A percentile compares a stretch with the other conserved stretches of the same genome.
Conservation (phyloP, 2,888 invertebrate species). For the Trissolcus brochymenae region DNA sequence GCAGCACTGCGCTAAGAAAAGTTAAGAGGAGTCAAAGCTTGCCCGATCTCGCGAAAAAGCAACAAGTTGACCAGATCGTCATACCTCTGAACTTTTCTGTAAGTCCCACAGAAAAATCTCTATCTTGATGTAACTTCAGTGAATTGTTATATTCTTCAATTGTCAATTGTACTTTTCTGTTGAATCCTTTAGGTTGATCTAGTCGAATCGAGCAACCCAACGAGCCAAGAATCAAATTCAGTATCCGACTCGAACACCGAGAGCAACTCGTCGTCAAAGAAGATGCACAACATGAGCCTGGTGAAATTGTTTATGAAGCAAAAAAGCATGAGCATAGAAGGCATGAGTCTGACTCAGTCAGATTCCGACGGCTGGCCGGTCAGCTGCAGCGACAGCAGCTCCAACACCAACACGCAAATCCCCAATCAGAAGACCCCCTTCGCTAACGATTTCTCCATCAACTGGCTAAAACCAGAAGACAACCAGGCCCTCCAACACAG, state of each 20-base stretch:
- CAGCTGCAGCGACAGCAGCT: slow-evolving; percentile 80
- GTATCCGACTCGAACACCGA: slow-evolving; percentile 72
- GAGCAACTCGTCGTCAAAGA: slow-evolving; percentile 68
- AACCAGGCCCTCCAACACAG: slow-evolving; percentile 44
- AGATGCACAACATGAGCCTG: slow-evolving; percentile 86
- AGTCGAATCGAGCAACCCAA: slow-evolving; percentile 71
- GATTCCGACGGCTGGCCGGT: slow-evolving; percentile 84
- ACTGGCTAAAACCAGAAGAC: slow-evolving; percentile 73
- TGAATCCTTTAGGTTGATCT: slow-evolving; percentile 75
- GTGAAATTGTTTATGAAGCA: slow-evolving; percentile 94
- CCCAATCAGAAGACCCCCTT: slow-evolving; percentile 63
- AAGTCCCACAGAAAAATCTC: too few relatives aligned
- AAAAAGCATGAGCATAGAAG: slow-evolving; percentile 88
- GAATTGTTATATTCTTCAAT: too few relatives aligned
- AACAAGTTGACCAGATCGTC: slow-evolving; percentile 64
- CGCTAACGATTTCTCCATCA: slow-evolving; percentile 72
- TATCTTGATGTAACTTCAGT: too few relatives aligned
- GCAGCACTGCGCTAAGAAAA: slow-evolving; percentile 47
- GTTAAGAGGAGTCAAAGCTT: slow-evolving; percentile 85
- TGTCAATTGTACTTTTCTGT: too few relatives aligned
- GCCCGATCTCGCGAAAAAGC: slow-evolving; percentile 81
- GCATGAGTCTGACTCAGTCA: slow-evolving; percentile 84
- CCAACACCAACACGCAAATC: slow-evolving; percentile 69
- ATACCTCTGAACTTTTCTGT: slow-evolving; percentile 82
- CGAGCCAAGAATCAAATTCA: slow-evolving; percentile 68